Conservation (phyloP, 2,113 vertebrate species). For the Miniopterus natalensis region DNA sequence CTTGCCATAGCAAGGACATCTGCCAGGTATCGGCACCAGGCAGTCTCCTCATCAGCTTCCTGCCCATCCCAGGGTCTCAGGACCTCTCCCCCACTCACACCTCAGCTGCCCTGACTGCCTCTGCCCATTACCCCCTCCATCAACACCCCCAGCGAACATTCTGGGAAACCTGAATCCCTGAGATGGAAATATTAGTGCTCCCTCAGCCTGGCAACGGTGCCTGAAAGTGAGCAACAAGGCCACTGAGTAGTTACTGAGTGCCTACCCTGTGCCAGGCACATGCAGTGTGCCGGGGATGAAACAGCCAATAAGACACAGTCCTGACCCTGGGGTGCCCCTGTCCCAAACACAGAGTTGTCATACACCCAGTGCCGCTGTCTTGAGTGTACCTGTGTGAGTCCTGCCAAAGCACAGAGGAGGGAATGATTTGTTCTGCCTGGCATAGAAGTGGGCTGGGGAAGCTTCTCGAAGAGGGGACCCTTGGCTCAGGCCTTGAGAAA, state of each 20-base stretch:
- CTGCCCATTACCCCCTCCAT: background rate
- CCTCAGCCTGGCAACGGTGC: background rate
- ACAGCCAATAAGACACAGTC: background rate
- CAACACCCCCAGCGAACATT: background rate
- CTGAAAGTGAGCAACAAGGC: background rate
- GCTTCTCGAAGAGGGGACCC: background rate
- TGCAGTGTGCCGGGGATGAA: background rate
- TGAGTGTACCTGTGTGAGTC: background rate
- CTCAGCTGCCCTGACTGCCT: background rate
- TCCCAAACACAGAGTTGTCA: background rate
- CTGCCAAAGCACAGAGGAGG: background rate
- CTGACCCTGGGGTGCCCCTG: background rate
- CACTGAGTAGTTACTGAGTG: accelerated
- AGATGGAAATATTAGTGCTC: background rate
- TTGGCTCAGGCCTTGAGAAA: background rate
- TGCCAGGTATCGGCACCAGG: background rate
- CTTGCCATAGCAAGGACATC: background rate
- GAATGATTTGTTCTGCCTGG: background rate
- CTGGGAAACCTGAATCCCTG: background rate
- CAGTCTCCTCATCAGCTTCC: background rate
- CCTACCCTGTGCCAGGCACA: background rate
- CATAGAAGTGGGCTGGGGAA: background rate
- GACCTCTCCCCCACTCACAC: background rate
- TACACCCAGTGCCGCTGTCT: background rate
- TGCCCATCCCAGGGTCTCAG: background rate